These are phyloP conservation scores for Drosophila bocqueti DNA, from an alignment of 1,140 invertebrate species.

Conservation along the genomic window DNA sequence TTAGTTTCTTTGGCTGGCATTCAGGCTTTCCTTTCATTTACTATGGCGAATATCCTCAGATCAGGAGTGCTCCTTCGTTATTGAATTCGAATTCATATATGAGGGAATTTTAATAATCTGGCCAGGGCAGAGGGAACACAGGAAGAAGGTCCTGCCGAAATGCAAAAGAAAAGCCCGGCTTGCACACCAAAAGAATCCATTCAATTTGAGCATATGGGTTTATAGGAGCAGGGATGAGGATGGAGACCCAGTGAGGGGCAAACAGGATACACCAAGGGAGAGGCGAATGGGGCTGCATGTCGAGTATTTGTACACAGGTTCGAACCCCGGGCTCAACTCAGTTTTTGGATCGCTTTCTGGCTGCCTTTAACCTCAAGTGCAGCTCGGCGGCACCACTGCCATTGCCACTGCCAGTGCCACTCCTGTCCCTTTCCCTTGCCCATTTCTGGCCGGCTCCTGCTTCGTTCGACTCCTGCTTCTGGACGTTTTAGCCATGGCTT, in stretches of 20 bases:
- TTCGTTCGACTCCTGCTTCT: slow-evolving; percentile 54
- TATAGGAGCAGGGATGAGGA: background rate
- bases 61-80: slow-evolving; percentile 15
- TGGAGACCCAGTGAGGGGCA: slow-evolving; percentile 9
- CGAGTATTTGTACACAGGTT: slow-evolving; percentile 59
- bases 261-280: slow-evolving; percentile 34
- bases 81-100: slow-evolving; percentile 42
- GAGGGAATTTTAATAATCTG: slow-evolving; percentile 54
- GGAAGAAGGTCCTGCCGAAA: slow-evolving; percentile 27
- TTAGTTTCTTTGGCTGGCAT: background rate
- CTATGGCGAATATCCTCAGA: slow-evolving; percentile 23
- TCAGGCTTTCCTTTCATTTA: slow-evolving; percentile 8
- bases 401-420: slow-evolving; percentile 20
- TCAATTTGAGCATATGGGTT: slow-evolving; percentile 59
- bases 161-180: slow-evolving; percentile 7
- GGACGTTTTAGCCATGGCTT: slow-evolving; percentile 70
- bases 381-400: slow-evolving; percentile 36
- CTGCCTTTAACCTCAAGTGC: slow-evolving; percentile 68
- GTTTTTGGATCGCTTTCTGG: slow-evolving; percentile 36
- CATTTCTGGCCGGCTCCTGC: slow-evolving; percentile 37
- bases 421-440: background rate
- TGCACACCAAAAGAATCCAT: slow-evolving; percentile 49
- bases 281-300: slow-evolving; percentile 45
- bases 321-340: slow-evolving; percentile 12
- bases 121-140: slow-evolving; percentile 1